Evolutionary conservation across 2,888 invertebrate genomes (phyloP).

Genomic region (Erannis defoliaria): DNA sequence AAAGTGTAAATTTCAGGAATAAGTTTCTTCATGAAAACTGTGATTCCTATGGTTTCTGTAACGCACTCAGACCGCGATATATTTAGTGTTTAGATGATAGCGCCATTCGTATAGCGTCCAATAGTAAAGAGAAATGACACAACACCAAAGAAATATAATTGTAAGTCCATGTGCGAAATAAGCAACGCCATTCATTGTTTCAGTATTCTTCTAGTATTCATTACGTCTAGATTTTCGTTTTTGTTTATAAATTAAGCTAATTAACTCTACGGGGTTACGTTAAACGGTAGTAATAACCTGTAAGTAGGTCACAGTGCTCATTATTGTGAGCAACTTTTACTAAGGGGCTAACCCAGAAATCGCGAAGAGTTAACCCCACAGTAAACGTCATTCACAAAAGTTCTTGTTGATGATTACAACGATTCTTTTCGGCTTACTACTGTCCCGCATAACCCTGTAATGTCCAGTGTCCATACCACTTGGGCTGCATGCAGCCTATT

Average conservation of each 20-base stretch:
- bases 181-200: slow-evolving; percentile 75
- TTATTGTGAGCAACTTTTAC: too few species aligned
- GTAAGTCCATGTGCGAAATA: slow-evolving; percentile 73
- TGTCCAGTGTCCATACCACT: slow-evolving; percentile 2
- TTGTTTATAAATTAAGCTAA: slow-evolving; percentile 35
- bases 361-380: too few species aligned
- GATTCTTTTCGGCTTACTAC: too few species aligned
- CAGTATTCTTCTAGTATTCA: slow-evolving; percentile 81
- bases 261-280: too few species aligned
- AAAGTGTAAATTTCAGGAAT: slow-evolving; percentile 50
- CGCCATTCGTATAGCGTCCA: slow-evolving; percentile 81
- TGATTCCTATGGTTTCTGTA: slow-evolving; percentile 46
- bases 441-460: too few species aligned
- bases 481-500: not conserved
- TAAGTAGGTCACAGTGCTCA: too few species aligned
- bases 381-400: too few species aligned
- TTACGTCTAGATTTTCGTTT: slow-evolving; percentile 51
- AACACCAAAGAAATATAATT: slow-evolving; percentile 84
- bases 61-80: slow-evolving; percentile 56
- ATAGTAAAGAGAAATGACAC: slow-evolving; percentile 78
- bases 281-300: too few species aligned
- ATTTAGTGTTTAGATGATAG: slow-evolving; percentile 52
- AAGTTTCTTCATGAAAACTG: slow-evolving; percentile 42
- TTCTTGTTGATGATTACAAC: too few species aligned
- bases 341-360: too few species aligned